These are phyloP conservation scores for Akabosia matsudoensis DNA, from an alignment of 1,140 invertebrate genomes.

Conservation along the genomic window DNA sequence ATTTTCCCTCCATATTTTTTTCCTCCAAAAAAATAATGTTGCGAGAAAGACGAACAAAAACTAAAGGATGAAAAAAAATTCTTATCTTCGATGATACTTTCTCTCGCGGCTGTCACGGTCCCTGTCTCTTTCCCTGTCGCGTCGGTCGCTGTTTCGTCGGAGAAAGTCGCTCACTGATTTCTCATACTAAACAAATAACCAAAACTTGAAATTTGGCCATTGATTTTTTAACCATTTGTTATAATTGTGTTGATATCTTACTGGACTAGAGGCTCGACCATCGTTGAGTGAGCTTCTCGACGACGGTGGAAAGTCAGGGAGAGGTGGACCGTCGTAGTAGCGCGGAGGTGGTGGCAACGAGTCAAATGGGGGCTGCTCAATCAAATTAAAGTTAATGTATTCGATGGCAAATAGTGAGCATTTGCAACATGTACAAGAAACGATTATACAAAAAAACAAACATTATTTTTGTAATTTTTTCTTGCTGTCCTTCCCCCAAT, in stretches of 20 bases:
- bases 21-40: too few relatives aligned
- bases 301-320: slow-evolving; percentile 51
- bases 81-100: slow-evolving; percentile 32
- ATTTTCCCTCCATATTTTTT: too few relatives aligned
- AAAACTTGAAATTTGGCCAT: too few relatives aligned
- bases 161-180: slow-evolving; percentile 86
- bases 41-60: too few relatives aligned
- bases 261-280: slow-evolving; percentile 43
- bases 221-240: neutral
- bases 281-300: slow-evolving; percentile 43
- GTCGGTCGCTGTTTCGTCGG: slow-evolving; percentile 70
- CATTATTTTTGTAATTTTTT: too few relatives aligned
- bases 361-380: slow-evolving; percentile 63
- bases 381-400: slow-evolving; percentile 57
- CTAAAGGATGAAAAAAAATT: too few relatives aligned
- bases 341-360: slow-evolving; percentile 68
- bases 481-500: too few relatives aligned
- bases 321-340: slow-evolving; percentile 72
- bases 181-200: slow-evolving; percentile 62
- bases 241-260: too few relatives aligned
- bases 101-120: slow-evolving; percentile 44
- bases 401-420: too few relatives aligned
- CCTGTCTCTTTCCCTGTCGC: slow-evolving; percentile 56
- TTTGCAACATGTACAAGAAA: too few relatives aligned
- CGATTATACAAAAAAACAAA: too few relatives aligned